Evolutionary conservation across 2,797 vertebrate genomes (phyloP), one percentile per base, ranked within the genome.

Genomic region (Galago senegalensis): DNA sequence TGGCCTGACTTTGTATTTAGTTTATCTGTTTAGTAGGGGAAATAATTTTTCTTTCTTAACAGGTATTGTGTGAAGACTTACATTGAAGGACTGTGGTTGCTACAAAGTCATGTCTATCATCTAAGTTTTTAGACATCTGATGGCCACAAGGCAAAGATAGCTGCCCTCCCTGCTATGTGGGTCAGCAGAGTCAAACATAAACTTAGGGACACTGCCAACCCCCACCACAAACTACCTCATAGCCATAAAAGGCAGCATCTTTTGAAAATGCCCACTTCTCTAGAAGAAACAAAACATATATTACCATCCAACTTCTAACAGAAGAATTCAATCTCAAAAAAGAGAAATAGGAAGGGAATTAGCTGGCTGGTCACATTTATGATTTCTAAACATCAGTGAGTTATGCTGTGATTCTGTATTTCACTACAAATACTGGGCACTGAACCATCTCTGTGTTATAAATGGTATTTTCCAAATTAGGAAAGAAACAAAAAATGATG

Each of bases 381-480:
- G 23, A 92, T 87, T 87, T 92, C n/a, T 72, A 89, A 83, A 94
- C 72, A 25, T 67, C 16, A 21, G 2, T 81, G n/a, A 69, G 11
- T 5, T 5, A 29, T 70, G n/a, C 14, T 21, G 12, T 37, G 60
- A 92, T 80, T 92, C 60, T 92, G n/a, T 67, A 40, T 89, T 92
- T 93, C 40, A 40, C 80, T 91, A 76, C 53, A 87, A 58, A 46
- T n/a, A 29, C 21, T 79, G 18, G n/a, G 23, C 27, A 82, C 49
- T 82, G 56, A 85, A 88, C 16, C 18, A 83, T 77, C 40, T 94
- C 76, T 43, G 18, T 80, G 25, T 13, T 27, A 11, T 27, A 94
- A 93, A 80, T 21, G 84, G 27, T 37, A 85, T 81, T 94, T 91
- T 97, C 58, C 75, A 93, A 93, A 27, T 60, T 80, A 46, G 70